These are phyloP conservation scores for Rhopalosiphum nymphaeae DNA, from an alignment of 2,888 invertebrate genomes.

Conservation along the genomic window DNA sequence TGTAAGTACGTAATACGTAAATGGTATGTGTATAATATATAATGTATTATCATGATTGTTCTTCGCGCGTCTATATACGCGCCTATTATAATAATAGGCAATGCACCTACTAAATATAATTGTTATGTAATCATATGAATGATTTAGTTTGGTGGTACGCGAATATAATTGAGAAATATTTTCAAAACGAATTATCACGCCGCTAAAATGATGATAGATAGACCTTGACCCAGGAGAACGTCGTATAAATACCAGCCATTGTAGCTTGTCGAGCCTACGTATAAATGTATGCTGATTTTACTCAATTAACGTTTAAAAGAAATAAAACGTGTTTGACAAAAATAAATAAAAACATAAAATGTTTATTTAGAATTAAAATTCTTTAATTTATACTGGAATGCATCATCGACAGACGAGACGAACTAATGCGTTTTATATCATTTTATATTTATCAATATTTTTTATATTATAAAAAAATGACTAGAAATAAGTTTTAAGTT, in stretches of 20 bases:
- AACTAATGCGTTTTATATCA: background rate
- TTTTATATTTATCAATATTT: background rate
- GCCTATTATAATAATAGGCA: background rate
- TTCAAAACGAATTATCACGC: background rate
- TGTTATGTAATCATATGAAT: background rate
- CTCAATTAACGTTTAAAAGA: background rate
- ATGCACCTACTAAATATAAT: background rate
- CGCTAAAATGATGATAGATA: background rate
- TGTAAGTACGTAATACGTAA: background rate
- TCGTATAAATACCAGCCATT: background rate
- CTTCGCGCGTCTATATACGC: background rate
- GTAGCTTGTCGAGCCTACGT: background rate
- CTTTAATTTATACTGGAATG: background rate
- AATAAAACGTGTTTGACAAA: background rate
- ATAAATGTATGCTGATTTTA: background rate
- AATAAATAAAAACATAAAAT: background rate
- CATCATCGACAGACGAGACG: background rate
- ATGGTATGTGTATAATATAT: no score
- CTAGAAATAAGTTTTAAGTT: background rate
- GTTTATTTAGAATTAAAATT: background rate
- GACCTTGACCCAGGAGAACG: constrained; percentile 22
- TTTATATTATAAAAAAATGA: background rate
- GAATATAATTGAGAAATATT: background rate
- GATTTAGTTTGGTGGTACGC: background rate
- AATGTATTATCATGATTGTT: background rate